Base-by-base conservation (phyloP, 2,797 vertebrate species). In the Petrocephalus schoutedeni region DNA sequence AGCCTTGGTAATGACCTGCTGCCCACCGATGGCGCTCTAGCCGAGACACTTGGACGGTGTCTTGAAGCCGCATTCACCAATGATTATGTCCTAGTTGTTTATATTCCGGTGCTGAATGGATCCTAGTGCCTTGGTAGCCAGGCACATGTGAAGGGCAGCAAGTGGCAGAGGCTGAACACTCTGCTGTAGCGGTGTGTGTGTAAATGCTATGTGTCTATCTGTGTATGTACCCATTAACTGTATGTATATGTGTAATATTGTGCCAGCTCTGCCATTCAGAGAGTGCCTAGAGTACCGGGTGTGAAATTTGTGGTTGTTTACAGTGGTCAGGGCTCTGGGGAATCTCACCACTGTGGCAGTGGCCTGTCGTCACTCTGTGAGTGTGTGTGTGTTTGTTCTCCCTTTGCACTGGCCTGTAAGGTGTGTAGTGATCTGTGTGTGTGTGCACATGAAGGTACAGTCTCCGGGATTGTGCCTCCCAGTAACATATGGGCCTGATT, bases 1-100 rank as follows among this genome's bases (percentile, higher is more conserved):
- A 49, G 56, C 80, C 88, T 53, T 51, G 85, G 86, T 86, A 74
- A 89, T 80, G 41, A 56, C 21, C 86, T 67, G 6, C 85, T 8
- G 3, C 32, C 36, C 51, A 6, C 49, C 9, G 5, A 77, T n/a
- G 32, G 16, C 7, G 32, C 6, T 41, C 28, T 14, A 9, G 16
- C 16, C 36, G 12, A 45, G 71, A 45, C 28, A 5, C 71, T 74
- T 32, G 28, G 32, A 74, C 67, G 67, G 12, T 14, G 32, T 74
- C 32, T 74, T 8, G 14, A 74, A 36, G 67, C 21, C 28, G 12
- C n/a, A 77, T 58, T 88, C 59, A 88, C 71, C 45, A 49, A 80
- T 45, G 32, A 45, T 77, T 77, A 77, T 77, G 32, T 77, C 8
- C 36, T 77, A 6, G 71, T 21, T 77, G 36, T 45, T 77, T 77